Base-by-base conservation (phyloP, 2,797 vertebrate species). In the Periophthalmus magnuspinnatus region DNA sequence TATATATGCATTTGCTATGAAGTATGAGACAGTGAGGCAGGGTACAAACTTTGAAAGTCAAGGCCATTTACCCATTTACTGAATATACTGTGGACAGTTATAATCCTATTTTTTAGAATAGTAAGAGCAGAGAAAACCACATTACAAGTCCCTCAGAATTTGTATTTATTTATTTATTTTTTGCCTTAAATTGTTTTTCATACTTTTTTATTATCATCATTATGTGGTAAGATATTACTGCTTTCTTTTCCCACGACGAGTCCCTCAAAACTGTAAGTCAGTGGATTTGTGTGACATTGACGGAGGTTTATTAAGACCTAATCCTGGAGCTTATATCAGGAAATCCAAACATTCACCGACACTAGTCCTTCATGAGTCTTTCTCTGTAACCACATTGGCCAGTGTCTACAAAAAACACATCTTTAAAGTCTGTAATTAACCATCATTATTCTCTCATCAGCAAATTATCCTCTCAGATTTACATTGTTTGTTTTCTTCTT, bases 251-350 rank as follows among this genome's bases (percentile, higher is more conserved):
- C 84, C 83, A 87, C 55, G 69, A 77, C 14, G 57, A 70, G 73
- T 78, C 63, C 61, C 32, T 34, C 57, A 70, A 71, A 72, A 48
- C 61, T 66, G 55, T 74, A 83, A 85, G 38, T 72, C 41, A 0
- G 28, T 58, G 81, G 78, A 84, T 88, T 82, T 84, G 76, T 62
- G 76, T 50, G 71, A 64, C 68, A 56, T 13, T 78, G 70, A 84
- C 62, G 48, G 66, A 59, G 67, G 77, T 72, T 89, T 74, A 86
- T 81, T 82, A 84, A 76, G 71, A 81, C 76, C 79, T 87, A 84
- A 77, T 71, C 76, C 75, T 57, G 69, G 72, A 85, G 80, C 81
- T 88, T 84, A 84, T 28, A 80, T 72, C 75, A 82, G 86, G 84
- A 86, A 90, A 86, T 88, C 61, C 66, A 47, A 58, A 8, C 70